phyloP scores from a whole-genome alignment of 2,113 vertebrate species.

The Alligator mississippiensis region DNA sequence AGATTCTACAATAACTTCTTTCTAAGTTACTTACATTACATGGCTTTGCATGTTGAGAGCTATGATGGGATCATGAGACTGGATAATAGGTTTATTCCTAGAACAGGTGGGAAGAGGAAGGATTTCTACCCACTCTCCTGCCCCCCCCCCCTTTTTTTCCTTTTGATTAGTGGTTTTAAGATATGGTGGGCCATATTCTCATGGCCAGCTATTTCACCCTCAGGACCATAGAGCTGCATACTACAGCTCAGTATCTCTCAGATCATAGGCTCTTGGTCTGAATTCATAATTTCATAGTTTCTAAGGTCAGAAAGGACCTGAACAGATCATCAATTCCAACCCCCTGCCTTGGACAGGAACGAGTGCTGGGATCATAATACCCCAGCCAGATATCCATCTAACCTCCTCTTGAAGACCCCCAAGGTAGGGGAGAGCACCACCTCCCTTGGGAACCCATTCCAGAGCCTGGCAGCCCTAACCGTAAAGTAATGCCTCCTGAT shows the following conservation, averaged over 20 bases:
- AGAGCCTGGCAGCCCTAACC: too few relatives aligned
- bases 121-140: not conserved
- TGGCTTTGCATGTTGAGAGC: not conserved
- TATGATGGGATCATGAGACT: not conserved
- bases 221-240: not conserved
- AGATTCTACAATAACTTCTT: not conserved
- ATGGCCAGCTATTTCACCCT: not conserved
- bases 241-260: not conserved
- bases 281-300: too few relatives aligned
- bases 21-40: not conserved
- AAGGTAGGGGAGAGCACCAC: too few relatives aligned
- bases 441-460: too few relatives aligned
- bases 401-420: too few relatives aligned
- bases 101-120: too few relatives aligned
- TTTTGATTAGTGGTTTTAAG: not conserved
- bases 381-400: too few relatives aligned
- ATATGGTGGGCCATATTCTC: not conserved
- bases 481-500: too few relatives aligned
- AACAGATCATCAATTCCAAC: too few relatives aligned
- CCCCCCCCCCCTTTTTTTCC: not conserved
- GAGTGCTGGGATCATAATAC: too few relatives aligned
- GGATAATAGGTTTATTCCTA: not conserved
- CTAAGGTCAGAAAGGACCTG: too few relatives aligned
- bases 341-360: too few relatives aligned
- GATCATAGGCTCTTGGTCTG: not conserved